Evolutionary conservation across 2,888 invertebrate species (phyloP), one percentile per base, ranked within the genome.

Genomic region (Omphaloscelis lunosa): DNA sequence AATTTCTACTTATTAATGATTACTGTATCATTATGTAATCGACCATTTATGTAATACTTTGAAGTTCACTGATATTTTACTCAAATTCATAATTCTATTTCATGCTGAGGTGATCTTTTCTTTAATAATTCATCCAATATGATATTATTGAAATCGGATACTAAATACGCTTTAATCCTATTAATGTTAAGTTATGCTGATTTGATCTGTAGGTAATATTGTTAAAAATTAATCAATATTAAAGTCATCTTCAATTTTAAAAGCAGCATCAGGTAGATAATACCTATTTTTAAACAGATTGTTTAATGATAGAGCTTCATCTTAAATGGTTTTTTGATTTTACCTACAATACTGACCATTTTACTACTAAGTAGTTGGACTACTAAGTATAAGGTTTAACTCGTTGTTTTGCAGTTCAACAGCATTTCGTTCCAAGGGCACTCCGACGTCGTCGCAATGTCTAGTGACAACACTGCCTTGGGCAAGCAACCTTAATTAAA

Each of bases 1-100:
- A 90, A 88, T 89, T 85, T 87, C 83, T 88, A 86, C 86, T 88
- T 90, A 88, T 89, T 88, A 86, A 86, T 85, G 84, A 89, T 84
- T 86, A 88, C 85, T 85, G 82, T 83, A 56, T 70, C 59, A 77
- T 91, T 90, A 88, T 69, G 79, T 83, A 88, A 91, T 85, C 62
- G 59, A 39, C 7, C 2, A 63, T 82, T 86, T 86, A 75, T 81
- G 74, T 79, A 85, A 86, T 77, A 76, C 53, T 74, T 39, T 76
- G 58, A 73, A 78, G 59, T 69, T 78, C 67, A 74, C 62, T 86
- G 75, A 79, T 75, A 74, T 83, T 79, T 76, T 63, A 48, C 58
- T 66, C 34, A 63, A 75, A 75, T 51, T 73, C 39, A 17, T 56
- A 8, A 72, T 69, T 75, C 34, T 29, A 12, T 71, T 62, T 29